phyloP scores from a whole-genome alignment of 92 coral and sea anemone species.

The Zoanthus solanderi region DNA sequence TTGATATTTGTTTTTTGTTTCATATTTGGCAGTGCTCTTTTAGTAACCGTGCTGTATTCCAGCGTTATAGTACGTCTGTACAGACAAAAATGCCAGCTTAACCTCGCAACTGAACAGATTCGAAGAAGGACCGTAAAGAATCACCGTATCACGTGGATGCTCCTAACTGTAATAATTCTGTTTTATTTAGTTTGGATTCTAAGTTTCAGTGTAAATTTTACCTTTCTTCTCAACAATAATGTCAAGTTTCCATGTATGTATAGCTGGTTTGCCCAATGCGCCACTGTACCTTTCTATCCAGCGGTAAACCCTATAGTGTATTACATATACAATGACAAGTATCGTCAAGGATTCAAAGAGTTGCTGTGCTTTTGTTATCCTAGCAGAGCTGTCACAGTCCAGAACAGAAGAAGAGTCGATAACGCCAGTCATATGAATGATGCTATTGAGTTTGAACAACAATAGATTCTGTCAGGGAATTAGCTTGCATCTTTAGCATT shows the following conservation, averaged over 20 bases:
- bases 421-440: too few relatives aligned
- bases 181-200: slow-evolving; percentile 11
- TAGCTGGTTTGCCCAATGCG: not conserved
- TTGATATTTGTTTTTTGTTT: not conserved
- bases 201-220: not conserved
- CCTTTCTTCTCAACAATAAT: not conserved
- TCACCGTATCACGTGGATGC: not conserved
- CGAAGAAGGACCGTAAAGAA: not conserved
- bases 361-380: not conserved
- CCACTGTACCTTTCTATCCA: not conserved
- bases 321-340: not conserved
- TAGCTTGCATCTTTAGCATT: too few relatives aligned
- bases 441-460: too few relatives aligned
- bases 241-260: not conserved
- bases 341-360: not conserved
- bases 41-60: not conserved
- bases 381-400: not conserved
- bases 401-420: not conserved
- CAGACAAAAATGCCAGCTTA: not conserved
- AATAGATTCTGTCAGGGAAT: too few relatives aligned
- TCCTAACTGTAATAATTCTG: not conserved
- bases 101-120: not conserved
- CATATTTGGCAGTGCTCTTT: not conserved
- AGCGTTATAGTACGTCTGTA: not conserved
- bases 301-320: not conserved